phyloP scores from a whole-genome alignment of 2,113 vertebrate species.

The Natator depressus region DNA sequence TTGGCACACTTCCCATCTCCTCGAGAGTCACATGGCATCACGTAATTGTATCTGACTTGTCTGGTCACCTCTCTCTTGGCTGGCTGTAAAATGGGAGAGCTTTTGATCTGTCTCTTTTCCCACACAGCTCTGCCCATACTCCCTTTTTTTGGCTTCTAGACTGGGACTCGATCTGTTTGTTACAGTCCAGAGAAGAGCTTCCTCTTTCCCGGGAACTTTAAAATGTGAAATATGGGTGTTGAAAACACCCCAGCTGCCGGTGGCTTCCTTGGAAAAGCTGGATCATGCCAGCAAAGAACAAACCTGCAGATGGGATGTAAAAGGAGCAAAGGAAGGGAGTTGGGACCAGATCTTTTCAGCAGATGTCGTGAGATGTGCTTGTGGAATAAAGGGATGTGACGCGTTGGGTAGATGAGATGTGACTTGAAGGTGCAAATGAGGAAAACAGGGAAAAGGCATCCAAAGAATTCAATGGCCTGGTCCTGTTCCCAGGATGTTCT shows the following conservation, averaged over 20 bases:
- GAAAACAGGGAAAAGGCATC: background rate
- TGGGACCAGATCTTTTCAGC: background rate
- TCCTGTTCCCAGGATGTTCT: background rate
- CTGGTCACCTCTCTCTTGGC: background rate
- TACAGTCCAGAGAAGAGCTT: background rate
- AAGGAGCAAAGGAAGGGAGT: background rate
- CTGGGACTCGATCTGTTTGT: background rate
- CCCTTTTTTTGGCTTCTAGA: background rate
- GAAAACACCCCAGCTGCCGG: background rate
- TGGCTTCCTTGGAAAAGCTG: background rate
- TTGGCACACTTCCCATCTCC: slow-evolving; percentile 15
- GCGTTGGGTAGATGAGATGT: background rate
- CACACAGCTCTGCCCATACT: background rate
- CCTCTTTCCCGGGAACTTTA: background rate
- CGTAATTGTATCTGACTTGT: background rate
- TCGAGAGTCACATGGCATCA: slow-evolving; percentile 1
- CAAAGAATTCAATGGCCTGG: background rate
- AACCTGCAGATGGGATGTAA: background rate
- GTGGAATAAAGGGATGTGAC: background rate
- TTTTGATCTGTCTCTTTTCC: slow-evolving; percentile 14
- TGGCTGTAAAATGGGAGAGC: background rate
- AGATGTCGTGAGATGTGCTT: background rate
- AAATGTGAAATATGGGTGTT: background rate
- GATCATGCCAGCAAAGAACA: background rate
- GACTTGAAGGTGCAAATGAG: background rate